Conservation (phyloP, 2,888 invertebrate genomes). For the Suillia variegata region DNA sequence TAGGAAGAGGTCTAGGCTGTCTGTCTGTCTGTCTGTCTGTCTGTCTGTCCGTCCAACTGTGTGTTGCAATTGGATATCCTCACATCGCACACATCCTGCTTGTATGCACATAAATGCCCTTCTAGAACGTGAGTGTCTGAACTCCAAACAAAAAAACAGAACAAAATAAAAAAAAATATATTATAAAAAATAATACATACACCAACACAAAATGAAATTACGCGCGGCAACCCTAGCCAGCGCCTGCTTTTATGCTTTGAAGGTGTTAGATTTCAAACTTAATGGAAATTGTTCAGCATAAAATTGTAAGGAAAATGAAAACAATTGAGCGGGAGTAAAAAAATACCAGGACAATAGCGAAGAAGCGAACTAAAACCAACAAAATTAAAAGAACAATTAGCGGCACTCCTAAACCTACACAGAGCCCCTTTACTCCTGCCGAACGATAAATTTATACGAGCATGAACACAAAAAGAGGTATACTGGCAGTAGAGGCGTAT, state of each 20-base stretch:
- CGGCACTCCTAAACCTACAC: neutral
- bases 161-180: no score
- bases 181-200: no score
- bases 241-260: neutral
- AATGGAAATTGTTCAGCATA: neutral
- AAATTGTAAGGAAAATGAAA: neutral
- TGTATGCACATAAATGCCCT: neutral
- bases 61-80: neutral
- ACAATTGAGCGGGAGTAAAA: neutral
- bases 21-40: neutral
- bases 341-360: conserved; percentile 14
- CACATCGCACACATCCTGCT: neutral
- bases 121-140: no score
- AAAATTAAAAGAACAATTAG: conserved; percentile 10
- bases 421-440: neutral
- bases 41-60: neutral
- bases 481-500: no score
- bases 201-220: no score
- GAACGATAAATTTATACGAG: no score
- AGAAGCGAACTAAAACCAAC: neutral
- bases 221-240: neutral
- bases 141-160: no score
- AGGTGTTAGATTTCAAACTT: conserved; percentile 1
- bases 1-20: neutral
- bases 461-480: no score